A percentile compares a stretch with the other conserved stretches of the same genome.
Evolutionary conservation across 2,113 vertebrate genomes (phyloP).

Genomic region (Anolis carolinensis): DNA sequence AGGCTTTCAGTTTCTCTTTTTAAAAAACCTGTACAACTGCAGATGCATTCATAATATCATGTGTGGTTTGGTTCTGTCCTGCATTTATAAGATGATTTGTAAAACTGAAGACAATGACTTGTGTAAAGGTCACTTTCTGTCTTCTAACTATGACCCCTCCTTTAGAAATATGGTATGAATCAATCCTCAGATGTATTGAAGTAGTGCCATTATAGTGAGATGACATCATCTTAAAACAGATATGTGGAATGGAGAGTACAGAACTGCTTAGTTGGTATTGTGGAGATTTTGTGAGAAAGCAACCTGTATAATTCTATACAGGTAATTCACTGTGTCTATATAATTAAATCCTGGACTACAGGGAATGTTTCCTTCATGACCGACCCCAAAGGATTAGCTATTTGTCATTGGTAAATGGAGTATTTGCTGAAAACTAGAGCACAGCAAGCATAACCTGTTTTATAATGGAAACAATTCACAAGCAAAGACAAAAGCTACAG

Average conservation of each 20-base stretch:
- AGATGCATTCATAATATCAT: not conserved
- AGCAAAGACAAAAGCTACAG: conserved; percentile 17
- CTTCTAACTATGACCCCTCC: not conserved
- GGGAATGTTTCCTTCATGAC: conserved; percentile 16
- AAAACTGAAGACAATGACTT: not conserved
- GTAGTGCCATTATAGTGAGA: not conserved
- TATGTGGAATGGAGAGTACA: not conserved
- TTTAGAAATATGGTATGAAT: not conserved
- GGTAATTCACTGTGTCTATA: conserved; percentile 19
- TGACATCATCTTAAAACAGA: not conserved
- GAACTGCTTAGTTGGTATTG: not conserved
- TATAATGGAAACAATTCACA: conserved; percentile 16
- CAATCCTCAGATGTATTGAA: not conserved
- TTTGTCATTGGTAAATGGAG: conserved; percentile 28
- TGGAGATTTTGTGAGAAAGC: not conserved
- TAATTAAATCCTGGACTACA: conserved; percentile 29
- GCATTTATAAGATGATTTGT: not conserved
- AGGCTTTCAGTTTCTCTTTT: not conserved
- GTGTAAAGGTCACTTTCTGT: not conserved
- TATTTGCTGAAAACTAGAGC: conserved; percentile 17
- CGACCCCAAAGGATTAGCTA: conserved; percentile 25
- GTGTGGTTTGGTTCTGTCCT: not conserved
- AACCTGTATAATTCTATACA: conserved; percentile 3
- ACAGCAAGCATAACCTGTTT: conserved; percentile 22
- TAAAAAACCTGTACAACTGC: not conserved